Evolutionary conservation across 2,113 vertebrate genomes (phyloP).

Genomic region (Festucalex cinctus): DNA sequence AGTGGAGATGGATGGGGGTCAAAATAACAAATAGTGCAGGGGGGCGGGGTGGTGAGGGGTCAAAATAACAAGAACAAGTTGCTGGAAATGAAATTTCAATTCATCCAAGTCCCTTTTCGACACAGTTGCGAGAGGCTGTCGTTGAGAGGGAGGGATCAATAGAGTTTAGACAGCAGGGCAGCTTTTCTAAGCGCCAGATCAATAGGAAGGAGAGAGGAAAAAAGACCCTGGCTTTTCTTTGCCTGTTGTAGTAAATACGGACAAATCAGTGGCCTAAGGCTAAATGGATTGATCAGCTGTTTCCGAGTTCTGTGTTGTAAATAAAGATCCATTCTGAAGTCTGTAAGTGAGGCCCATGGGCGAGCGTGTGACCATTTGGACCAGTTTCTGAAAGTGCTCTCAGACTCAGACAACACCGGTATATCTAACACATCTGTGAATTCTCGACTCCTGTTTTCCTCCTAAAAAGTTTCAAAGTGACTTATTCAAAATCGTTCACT

Average conservation of each 20-base stretch:
- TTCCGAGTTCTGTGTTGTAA: conserved; percentile 79
- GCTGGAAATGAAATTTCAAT: conserved; percentile 91
- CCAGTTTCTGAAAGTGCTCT: not conserved
- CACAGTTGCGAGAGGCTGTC: conserved; percentile 78
- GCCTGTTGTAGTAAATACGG: conserved; percentile 81
- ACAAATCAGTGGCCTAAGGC: conserved; percentile 87
- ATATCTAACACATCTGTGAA: not conserved
- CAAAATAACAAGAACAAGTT: conserved; percentile 89
- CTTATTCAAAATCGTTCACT: not conserved
- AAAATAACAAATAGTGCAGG: conserved; percentile 7
- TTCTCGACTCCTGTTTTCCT: not conserved
- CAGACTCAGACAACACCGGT: conserved; percentile 39
- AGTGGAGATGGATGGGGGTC: not conserved
- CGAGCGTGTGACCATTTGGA: conserved; percentile 30
- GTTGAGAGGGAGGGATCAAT: conserved; percentile 84
- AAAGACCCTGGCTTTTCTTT: conserved; percentile 78
- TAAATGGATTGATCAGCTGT: conserved; percentile 85
- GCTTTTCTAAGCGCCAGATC: conserved; percentile 88
- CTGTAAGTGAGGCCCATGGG: conserved; percentile 66
- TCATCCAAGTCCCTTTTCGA: conserved; percentile 86
- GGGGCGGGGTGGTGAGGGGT: conserved; percentile 62
- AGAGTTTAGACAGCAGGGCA: conserved; percentile 90
- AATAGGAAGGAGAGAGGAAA: conserved; percentile 81
- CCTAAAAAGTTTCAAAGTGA: not conserved
- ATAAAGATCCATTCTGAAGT: conserved; percentile 77